Evolutionary conservation across 2,888 invertebrate genomes (phyloP).

Genomic region (Andrena bicolor): DNA sequence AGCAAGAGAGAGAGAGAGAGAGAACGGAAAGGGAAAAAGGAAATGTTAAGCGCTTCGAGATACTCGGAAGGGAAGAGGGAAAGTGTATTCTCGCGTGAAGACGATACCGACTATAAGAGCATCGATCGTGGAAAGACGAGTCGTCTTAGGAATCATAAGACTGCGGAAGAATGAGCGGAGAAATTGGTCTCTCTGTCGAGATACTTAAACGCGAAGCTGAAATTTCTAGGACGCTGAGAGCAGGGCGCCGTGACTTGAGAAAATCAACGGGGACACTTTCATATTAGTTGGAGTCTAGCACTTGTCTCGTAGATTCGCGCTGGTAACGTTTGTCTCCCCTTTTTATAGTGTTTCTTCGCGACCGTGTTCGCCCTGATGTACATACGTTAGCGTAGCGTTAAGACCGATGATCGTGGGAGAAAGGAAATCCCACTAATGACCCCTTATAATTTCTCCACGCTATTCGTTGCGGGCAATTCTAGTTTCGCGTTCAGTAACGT

Average conservation of each 20-base stretch:
- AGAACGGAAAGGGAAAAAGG: constrained; percentile 20
- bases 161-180: constrained; percentile 64
- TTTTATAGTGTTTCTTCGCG: constrained; percentile 53
- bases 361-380: constrained; percentile 72
- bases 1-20: constrained; percentile 6
- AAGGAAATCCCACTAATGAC: constrained; percentile 62
- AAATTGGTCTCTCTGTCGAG: constrained; percentile 29
- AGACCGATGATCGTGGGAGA: constrained; percentile 57
- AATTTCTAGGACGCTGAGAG: not conserved
- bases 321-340: constrained; percentile 41
- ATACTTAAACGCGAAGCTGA: constrained; percentile 21
- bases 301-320: constrained; percentile 23
- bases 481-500: constrained; percentile 15
- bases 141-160: constrained; percentile 69
- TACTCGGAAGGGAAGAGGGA: constrained; percentile 37
- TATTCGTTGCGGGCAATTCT: constrained; percentile 36
- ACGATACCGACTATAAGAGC: constrained; percentile 28
- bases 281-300: constrained; percentile 7
- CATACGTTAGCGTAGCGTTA: constrained; percentile 75
- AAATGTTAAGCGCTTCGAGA: constrained; percentile 50
- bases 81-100: constrained; percentile 39
- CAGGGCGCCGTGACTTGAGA: constrained; percentile 1
- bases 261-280: constrained; percentile 15
- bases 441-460: constrained; percentile 46
- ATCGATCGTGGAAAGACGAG: constrained; percentile 38